Percentiles rank a stretch among this genome's conserved stretches.
phyloP scores from a whole-genome alignment of 2,888 invertebrate genomes.

The Ormia ochracea region DNA sequence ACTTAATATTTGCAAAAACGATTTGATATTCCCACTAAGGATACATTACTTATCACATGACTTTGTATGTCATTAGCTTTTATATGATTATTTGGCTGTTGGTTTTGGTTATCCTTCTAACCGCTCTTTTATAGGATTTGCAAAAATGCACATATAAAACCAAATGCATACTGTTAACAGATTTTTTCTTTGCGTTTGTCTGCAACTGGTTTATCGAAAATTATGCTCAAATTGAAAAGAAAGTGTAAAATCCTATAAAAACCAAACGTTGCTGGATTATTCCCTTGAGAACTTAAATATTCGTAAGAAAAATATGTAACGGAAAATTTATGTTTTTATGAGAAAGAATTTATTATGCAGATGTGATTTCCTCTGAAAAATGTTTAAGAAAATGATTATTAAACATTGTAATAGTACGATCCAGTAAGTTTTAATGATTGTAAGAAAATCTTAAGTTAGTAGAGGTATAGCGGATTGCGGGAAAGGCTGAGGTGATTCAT shows the following conservation, averaged over 20 bases:
- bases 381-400: too few species aligned
- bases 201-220: neutral
- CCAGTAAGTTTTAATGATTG: too few species aligned
- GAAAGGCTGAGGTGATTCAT: too few species aligned
- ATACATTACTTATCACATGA: neutral
- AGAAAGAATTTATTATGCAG: too few species aligned
- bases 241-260: conserved; percentile 31
- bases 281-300: neutral
- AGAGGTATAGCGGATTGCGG: too few species aligned
- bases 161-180: conserved; percentile 19
- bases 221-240: conserved; percentile 46
- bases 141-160: conserved; percentile 70
- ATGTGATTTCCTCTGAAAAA: too few species aligned
- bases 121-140: conserved; percentile 73
- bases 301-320: too few species aligned
- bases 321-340: too few species aligned
- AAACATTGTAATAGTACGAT: too few species aligned
- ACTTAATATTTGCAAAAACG: too few species aligned
- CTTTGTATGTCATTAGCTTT: neutral
- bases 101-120: conserved; percentile 72
- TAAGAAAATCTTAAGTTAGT: too few species aligned
- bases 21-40: neutral
- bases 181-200: conserved; percentile 41
- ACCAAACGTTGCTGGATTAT: conserved; percentile 15
- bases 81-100: neutral